These are phyloP conservation scores for Corythaeola cristata DNA, from an alignment of 2,113 vertebrate genomes.

Conservation along the genomic window DNA sequence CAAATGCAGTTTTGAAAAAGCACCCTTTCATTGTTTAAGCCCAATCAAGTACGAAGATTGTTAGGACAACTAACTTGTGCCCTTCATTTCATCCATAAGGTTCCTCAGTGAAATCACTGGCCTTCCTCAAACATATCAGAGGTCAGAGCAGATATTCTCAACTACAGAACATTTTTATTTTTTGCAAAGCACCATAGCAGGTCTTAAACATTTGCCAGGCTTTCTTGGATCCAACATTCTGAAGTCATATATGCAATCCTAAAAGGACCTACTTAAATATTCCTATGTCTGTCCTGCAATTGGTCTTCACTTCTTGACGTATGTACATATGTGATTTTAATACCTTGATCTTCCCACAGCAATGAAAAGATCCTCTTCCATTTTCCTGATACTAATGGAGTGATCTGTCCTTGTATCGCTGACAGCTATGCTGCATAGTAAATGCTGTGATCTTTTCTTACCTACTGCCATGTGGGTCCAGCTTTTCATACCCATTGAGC, in stretches of 20 bases:
- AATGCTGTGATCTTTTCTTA: slow-evolving; percentile 71
- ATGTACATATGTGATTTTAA: slow-evolving; percentile 69
- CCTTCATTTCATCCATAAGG: slow-evolving; percentile 51
- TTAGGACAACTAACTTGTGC: neutral
- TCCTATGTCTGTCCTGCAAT: slow-evolving; percentile 64
- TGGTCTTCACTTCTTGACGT: slow-evolving; percentile 69
- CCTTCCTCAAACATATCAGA: neutral
- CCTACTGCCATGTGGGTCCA: slow-evolving; percentile 66
- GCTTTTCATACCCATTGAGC: slow-evolving; percentile 71
- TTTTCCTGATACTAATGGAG: slow-evolving; percentile 38
- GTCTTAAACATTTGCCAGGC: slow-evolving; percentile 65
- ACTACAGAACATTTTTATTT: neutral
- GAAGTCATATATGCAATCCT: slow-evolving; percentile 22
- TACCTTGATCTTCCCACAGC: slow-evolving; percentile 71
- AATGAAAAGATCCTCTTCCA: slow-evolving; percentile 66
- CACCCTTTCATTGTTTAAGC: slow-evolving; percentile 62
- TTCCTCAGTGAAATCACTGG: slow-evolving; percentile 54
- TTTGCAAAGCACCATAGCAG: slow-evolving; percentile 25
- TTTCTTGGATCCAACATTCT: slow-evolving; percentile 63
- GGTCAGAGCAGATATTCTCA: neutral
- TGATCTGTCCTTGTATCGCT: slow-evolving; percentile 53
- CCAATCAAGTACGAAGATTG: slow-evolving; percentile 59
- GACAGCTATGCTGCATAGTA: slow-evolving; percentile 57
- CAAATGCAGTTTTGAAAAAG: slow-evolving; percentile 10
- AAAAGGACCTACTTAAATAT: slow-evolving; percentile 33